Base-by-base conservation (phyloP, 2,888 invertebrate species). In the Tachystola acroxantha region DNA sequence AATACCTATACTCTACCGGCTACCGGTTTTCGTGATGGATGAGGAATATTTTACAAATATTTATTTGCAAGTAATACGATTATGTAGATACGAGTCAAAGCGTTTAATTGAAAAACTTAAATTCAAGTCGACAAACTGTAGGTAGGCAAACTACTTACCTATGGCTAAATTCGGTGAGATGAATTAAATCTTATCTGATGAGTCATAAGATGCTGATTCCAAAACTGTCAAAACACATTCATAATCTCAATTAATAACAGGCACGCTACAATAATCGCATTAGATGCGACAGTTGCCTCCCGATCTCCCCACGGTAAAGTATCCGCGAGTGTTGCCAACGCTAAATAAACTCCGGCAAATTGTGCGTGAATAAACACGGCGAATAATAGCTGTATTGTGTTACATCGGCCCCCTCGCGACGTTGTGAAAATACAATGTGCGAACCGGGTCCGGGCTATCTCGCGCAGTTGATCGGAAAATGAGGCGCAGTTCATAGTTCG, bases 301-400 rank as follows among this genome's bases (percentile, higher is more conserved):
- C 43, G 51, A 27, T 11, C 27, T 1, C 10, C 27, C 27, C 27
- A 24, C 27, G 10, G 11, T 11, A 26, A 26, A 27, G 27, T 27
- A 27, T 11, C 27, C 27, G 55, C 50, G 52, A 67, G 61, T 79
- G 81, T 80, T 74, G 79, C 77, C 72, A 81, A 54, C 63, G 62
- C 69, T 73, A 69, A 77, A 82, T 78, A 82, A 82, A 84, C 82
- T 32, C 20, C 58, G 50, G 78, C 84, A 85, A 86, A 86, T 85
- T 85, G 85, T 81, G 79, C 85, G 81, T 82, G 81, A 66, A 77
- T 74, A 81, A 84, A 84, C 81, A 85, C 58, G 50, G 66, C 50
- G 61, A 63, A 84, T 82, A 82, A 84, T 82, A 79, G 76, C 59
- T 40, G 73, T 73, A 82, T 85, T 84, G 82, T 84, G 72, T 77